phyloP scores from a whole-genome alignment of 2,888 invertebrate genomes.

The Candidula unifasciata region DNA sequence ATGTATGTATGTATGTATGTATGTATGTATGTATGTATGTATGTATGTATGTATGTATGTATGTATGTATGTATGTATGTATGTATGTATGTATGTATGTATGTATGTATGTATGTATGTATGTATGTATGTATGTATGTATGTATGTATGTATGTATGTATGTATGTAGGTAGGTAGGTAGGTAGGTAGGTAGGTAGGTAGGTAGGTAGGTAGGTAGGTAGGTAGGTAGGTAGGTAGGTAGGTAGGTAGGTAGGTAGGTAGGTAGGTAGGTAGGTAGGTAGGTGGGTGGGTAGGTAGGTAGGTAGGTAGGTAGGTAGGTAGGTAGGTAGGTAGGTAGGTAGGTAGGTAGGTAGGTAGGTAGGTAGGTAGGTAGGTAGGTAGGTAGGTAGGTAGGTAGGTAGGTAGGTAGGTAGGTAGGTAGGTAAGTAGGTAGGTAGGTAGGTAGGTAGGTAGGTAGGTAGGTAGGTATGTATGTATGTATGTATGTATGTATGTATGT shows the following conservation, averaged over 20 bases:
- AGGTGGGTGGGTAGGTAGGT: neutral
- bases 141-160: no score
- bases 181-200: no score
- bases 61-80: no score
- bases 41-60: no score
- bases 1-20: no score
- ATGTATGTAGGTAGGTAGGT: no score
- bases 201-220: neutral
- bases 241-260: neutral
- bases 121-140: no score
- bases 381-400: slow-evolving; percentile 4
- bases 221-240: neutral
- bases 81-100: no score
- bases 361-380: slow-evolving; percentile 4
- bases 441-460: neutral
- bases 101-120: no score
- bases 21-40: no score
- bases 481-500: neutral
- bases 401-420: slow-evolving; percentile 4
- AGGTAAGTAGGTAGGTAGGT: slow-evolving; percentile 1
- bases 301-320: neutral
- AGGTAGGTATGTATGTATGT: neutral
- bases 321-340: neutral
- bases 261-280: neutral
- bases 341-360: slow-evolving; percentile 4